A percentile compares a stretch with the other conserved stretches of the same genome.
phyloP scores from a whole-genome alignment of 2,888 invertebrate genomes.

The Plusia festucae region DNA sequence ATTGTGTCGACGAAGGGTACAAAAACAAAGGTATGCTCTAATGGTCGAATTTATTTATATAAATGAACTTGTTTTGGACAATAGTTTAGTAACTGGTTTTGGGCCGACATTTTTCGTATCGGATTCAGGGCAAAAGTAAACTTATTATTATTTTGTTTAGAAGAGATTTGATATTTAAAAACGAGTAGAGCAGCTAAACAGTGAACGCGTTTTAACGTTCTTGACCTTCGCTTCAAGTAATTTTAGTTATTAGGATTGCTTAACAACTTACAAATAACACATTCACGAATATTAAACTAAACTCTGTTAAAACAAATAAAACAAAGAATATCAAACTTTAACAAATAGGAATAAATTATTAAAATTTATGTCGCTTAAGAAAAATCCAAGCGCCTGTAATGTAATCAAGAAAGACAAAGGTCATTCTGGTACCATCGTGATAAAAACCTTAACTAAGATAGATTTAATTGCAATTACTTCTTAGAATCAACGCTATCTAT shows the following conservation, averaged over 20 bases:
- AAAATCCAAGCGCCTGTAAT: background rate
- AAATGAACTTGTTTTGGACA: no score
- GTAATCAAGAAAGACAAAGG: constrained; percentile 3
- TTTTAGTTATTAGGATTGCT: background rate
- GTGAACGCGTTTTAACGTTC: background rate
- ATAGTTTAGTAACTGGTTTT: no score
- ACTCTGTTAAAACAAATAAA: background rate
- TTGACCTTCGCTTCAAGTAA: background rate
- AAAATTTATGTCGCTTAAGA: background rate
- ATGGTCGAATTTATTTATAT: no score
- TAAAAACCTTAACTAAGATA: background rate
- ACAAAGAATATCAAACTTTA: background rate
- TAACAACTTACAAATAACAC: background rate
- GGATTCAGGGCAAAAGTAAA: no score
- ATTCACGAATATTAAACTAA: background rate
- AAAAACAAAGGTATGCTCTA: no score
- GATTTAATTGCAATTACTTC: constrained; percentile 5
- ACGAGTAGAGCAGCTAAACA: no score
- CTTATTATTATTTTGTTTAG: no score
- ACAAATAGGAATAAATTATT: background rate
- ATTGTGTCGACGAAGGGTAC: no score
- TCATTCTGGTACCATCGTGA: background rate
- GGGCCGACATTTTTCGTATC: no score
- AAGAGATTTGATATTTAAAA: no score
- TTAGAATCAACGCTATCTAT: background rate